Evolutionary conservation across 2,888 invertebrate species (phyloP).

Genomic region (Tenthredo livida): DNA sequence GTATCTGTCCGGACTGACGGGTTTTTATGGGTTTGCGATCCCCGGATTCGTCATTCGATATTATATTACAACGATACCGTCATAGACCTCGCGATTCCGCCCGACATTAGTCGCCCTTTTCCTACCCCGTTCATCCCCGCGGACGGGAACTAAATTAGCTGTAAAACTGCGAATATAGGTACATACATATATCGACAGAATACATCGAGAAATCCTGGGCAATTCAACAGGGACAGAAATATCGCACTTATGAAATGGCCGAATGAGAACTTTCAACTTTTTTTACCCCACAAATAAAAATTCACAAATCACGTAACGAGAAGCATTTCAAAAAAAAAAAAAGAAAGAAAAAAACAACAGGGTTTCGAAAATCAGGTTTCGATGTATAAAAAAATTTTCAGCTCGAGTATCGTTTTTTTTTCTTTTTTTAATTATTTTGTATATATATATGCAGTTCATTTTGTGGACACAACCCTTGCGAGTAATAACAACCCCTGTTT

Average conservation of each 20-base stretch:
- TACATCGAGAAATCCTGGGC: not conserved
- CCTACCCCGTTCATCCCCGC: not conserved
- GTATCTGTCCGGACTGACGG: constrained; percentile 76
- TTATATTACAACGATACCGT: constrained; percentile 65
- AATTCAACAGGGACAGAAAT: not conserved
- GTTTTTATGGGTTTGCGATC: constrained; percentile 77
- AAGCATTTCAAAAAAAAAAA: no score
- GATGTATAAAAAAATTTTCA: not conserved
- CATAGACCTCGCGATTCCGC: not conserved
- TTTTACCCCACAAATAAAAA: not conserved
- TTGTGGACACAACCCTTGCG: not conserved
- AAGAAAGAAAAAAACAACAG: no score
- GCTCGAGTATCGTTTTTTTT: not conserved
- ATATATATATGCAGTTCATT: not conserved
- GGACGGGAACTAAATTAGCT: not conserved
- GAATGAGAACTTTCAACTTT: not conserved
- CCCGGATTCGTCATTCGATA: constrained; percentile 76
- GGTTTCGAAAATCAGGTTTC: not conserved
- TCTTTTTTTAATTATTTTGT: not conserved
- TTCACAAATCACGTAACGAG: not conserved
- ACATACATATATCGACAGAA: not conserved
- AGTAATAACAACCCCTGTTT: constrained; percentile 8
- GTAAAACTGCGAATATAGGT: constrained; percentile 7
- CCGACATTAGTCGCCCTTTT: constrained; percentile 7
- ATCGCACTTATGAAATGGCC: not conserved